phyloP scores from a whole-genome alignment of 2,797 vertebrate genomes.

The Amblyraja radiata region DNA sequence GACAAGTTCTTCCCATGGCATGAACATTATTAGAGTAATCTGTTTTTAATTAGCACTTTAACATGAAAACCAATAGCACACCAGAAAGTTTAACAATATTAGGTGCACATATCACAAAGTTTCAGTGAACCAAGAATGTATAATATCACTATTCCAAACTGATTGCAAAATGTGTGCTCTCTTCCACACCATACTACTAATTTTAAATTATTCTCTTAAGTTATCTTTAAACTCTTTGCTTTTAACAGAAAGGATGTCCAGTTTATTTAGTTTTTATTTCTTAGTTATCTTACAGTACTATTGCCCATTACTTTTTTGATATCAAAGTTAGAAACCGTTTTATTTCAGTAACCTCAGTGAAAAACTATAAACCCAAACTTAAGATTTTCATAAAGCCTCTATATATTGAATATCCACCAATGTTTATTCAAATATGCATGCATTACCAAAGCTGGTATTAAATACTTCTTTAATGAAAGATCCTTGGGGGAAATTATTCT shows the following conservation, averaged over 20 bases:
- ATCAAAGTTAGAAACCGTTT: not conserved
- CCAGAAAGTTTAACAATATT: too few relatives aligned
- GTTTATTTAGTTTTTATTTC: not conserved
- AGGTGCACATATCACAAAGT: too few relatives aligned
- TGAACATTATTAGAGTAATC: too few relatives aligned
- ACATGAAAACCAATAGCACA: too few relatives aligned
- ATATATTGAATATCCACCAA: not conserved
- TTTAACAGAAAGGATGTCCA: not conserved
- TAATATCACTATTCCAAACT: too few relatives aligned
- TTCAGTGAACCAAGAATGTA: too few relatives aligned
- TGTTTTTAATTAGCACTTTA: too few relatives aligned
- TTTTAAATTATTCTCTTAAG: not conserved
- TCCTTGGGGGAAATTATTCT: constrained; percentile 9
- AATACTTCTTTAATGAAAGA: not conserved
- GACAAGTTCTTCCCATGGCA: too few relatives aligned
- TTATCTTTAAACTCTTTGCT: not conserved
- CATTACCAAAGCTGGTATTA: not conserved
- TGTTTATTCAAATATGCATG: not conserved
- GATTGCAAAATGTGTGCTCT: too few relatives aligned
- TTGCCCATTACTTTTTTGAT: not conserved
- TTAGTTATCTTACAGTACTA: not conserved
- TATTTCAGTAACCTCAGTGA: not conserved
- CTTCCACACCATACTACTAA: not conserved
- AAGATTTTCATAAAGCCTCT: not conserved
- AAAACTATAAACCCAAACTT: not conserved